Conservation (phyloP, 1,140 invertebrate genomes). For the Hycleus cichorii region DNA sequence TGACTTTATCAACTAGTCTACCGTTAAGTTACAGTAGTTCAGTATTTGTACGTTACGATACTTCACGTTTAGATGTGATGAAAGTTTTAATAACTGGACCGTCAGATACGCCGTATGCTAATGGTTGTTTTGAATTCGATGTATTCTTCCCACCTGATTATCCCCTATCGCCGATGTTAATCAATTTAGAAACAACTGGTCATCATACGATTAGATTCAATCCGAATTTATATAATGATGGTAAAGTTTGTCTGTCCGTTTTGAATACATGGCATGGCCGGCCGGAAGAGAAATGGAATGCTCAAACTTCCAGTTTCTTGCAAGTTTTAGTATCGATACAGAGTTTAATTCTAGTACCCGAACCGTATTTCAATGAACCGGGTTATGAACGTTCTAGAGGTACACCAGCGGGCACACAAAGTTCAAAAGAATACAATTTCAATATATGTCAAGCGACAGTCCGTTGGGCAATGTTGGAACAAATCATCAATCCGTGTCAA, state of each 20-base stretch:
- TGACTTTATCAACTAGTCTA: slow-evolving; percentile 88
- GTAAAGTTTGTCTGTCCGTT: slow-evolving; percentile 93
- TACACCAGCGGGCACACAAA: slow-evolving; percentile 78
- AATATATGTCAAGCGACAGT: slow-evolving; percentile 94
- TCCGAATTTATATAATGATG: slow-evolving; percentile 95
- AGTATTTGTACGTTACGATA: slow-evolving; percentile 93
- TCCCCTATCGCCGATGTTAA: slow-evolving; percentile 72
- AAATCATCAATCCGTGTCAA: slow-evolving; percentile 81
- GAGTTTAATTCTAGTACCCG: slow-evolving; percentile 88
- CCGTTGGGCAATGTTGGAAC: slow-evolving; percentile 94
- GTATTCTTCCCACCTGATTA: slow-evolving; percentile 88
- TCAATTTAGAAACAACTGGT: slow-evolving; percentile 92
- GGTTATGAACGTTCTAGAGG: slow-evolving; percentile 90
- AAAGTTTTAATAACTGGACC: slow-evolving; percentile 92
- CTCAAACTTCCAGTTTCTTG: slow-evolving; percentile 91
- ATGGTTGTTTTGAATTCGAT: slow-evolving; percentile 85
- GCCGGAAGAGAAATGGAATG: slow-evolving; percentile 98
- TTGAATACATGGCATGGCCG: slow-evolving; percentile 96
- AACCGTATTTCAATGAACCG: slow-evolving; percentile 98
- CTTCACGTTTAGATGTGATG: slow-evolving; percentile 90
- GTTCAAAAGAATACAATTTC: slow-evolving; percentile 88
- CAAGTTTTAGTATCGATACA: slow-evolving; percentile 96
- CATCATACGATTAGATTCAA: slow-evolving; percentile 91
- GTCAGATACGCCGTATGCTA: slow-evolving; percentile 81
- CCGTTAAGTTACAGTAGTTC: slow-evolving; percentile 90